Evolutionary conservation across 1,140 invertebrate species (phyloP), one percentile per base, ranked within the genome.

Genomic region (Helicoverpa zea): DNA sequence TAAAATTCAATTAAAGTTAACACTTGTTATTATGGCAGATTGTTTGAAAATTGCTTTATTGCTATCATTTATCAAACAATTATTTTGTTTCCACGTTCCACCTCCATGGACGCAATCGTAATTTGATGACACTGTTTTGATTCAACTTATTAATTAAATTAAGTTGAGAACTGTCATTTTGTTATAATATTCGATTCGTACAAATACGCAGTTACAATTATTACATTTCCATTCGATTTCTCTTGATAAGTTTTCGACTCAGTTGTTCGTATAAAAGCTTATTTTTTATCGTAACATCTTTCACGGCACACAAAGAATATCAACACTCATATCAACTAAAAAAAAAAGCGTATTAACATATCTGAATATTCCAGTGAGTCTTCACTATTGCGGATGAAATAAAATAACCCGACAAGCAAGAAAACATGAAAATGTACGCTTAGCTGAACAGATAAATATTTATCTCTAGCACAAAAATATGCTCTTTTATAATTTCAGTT

Each of bases 291-390:
- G 11, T 49, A 7, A 18, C 73, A 52, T 76, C 23, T 63, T 29
- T 76, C 73, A 76, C 35, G 16, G 35, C 56, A 63, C 58, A 51
- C 73, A 76, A 49, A 56, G 68, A 76, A 76, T 76, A 76, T 74
- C 73, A 76, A 54, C 68, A 72, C 49, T 72, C 68, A 7, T 54
- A 30, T 52, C 73, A 29, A 76, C 73, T 76, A 76, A 76, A 61
- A 63, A 76, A 47, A 59, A 76, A 76, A 63, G 73, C 58, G 73
- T 76, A 61, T 76, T 61, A 76, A 76, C 73, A 76, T 76, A 61
- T 76, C 43, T 76, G 43, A 76, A 76, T 76, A 63, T 63, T 76
- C 58, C 47, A 47, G 70, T n/a, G 58, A 76, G 43, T 30, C 35
- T 11, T 23, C 23, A 76, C 58, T 51, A 61, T 51, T 61, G 49